Base-by-base conservation (phyloP, 1,140 invertebrate species). In the Zophobas morio region DNA sequence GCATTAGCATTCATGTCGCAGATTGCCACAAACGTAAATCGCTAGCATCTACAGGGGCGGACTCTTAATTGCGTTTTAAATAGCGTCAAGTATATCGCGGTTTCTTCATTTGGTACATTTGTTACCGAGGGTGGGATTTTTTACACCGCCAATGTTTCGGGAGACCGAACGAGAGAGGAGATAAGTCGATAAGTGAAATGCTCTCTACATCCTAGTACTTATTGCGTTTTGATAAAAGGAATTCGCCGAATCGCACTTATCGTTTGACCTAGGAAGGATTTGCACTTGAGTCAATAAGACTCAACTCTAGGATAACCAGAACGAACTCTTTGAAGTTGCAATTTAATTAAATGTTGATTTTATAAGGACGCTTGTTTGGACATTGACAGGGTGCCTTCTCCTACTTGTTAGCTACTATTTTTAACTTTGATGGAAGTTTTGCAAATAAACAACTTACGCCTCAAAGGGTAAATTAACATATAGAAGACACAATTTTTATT, bases 11-110 rank as follows among this genome's bases (percentile, higher is more conserved):
- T 78, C 71, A 54, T 49, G 77, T 74, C 72, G 70, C 57, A 74
- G 72, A 74, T 34, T 70, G 77, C 60, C 57, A 78, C 60, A 78
- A 78, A 39, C 71, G 71, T 78, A 78, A 78, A 78, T 78, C 77
- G 72, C 72, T 70, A 36, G 71, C 60, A 63, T 74, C 57, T 74
- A 70, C 71, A 74, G 71, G 39, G 71, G 63, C 74, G 54, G 77
- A 74, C 40, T 74, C 71, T 78, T 78, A 78, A 78, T 78, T 78
- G 54, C 77, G 46, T 74, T 78, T 78, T 74, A 74, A 78, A 78
- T 74, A 70, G 77, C 60, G 57, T 39, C 47, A 39, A 60, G 6
- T 72, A 77, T 72, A 66, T 3, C 37, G 36, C 33, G 33, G 2
- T 40, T 66, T 66, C 60, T 66, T 66, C 60, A 66, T 42, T 66